Evolutionary conservation across 2,888 invertebrate genomes (phyloP), one percentile per base, ranked within the genome.

Genomic region (Gortyna flavago): DNA sequence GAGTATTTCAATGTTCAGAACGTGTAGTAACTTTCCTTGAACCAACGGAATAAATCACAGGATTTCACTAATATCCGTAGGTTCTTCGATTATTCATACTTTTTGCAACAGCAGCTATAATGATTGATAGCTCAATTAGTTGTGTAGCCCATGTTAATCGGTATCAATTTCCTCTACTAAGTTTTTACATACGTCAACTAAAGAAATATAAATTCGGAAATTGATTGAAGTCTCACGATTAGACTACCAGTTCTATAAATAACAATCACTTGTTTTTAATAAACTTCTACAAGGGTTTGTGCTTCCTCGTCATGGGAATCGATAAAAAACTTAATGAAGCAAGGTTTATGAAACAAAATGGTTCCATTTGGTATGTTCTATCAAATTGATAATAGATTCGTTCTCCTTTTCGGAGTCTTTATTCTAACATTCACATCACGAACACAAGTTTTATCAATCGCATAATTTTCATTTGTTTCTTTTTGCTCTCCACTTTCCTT

Each of bases 81-180:
- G 21, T 54, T 35, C 25, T 61, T 35, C 18, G n/a, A 35, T 54
- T 54, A 54, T 69, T 51, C n/a, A 67, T 7, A 48, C 18, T 79
- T 78, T 79, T 83, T 62, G 64, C 48, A 76, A 68, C 13, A 62
- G 2, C 7, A n/a, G 59, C 29, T 32, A 18, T 32, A 9, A 32
- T 83, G 79, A 83, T 83, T 80, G 74, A 84, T 80, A 62, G 65
- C 57, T 80, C 38, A 65, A 77, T 84, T 69, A 80, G 44, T 48
- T 54, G n/a, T 32, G 38, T n/a, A 38, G 11, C 38, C 62, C 38
- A 72, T 65, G 59, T 76, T 83, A 83, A 85, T 83, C 48, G 78
- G 51, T 85, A 77, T 78, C 75, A 71, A 85, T 85, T 83, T 85
- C 85, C 85, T 85, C 38, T 75, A 67, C 32, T 48, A 48, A 18